Percentiles rank a stretch among this genome's conserved stretches.
Evolutionary conservation across 2,888 invertebrate species (phyloP).

Genomic region (Seladonia tumulorum): DNA sequence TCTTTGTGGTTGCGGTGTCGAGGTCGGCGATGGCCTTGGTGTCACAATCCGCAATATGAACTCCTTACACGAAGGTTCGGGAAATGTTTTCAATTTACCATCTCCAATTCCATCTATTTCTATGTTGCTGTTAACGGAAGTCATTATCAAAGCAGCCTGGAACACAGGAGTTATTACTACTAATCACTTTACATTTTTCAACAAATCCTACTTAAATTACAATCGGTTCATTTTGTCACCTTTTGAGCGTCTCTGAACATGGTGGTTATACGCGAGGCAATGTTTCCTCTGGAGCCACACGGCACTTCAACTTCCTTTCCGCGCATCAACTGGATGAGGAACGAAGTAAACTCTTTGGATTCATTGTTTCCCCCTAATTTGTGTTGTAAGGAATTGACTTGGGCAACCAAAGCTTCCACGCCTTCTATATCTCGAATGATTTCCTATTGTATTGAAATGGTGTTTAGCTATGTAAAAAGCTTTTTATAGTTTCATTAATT

Average conservation of each 20-base stretch:
- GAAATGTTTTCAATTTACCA: conserved; percentile 83
- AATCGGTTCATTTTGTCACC: conserved; percentile 74
- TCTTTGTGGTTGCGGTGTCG: conserved; percentile 88
- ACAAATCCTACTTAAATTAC: conserved; percentile 9
- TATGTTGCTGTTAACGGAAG: conserved; percentile 77
- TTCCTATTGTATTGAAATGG: conserved; percentile 71
- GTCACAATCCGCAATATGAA: conserved; percentile 88
- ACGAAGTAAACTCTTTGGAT: conserved; percentile 83
- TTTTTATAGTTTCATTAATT: no score
- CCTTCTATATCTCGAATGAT: conserved; percentile 82
- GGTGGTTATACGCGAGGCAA: conserved; percentile 86
- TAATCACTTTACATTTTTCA: conserved; percentile 17
- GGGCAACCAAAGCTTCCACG: conserved; percentile 85
- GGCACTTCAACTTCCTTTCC: conserved; percentile 87
- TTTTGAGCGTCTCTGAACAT: conserved; percentile 87
- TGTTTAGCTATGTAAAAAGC: background rate
- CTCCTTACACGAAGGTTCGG: conserved; percentile 87
- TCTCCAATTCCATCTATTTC: conserved; percentile 76
- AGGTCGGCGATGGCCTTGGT: conserved; percentile 87
- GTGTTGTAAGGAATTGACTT: conserved; percentile 86
- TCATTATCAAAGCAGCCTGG: conserved; percentile 85
- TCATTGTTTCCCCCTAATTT: conserved; percentile 84
- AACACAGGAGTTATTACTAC: conserved; percentile 12
- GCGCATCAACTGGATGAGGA: conserved; percentile 85
- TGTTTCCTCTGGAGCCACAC: conserved; percentile 85